A percentile compares a stretch with the other conserved stretches of the same genome.
Evolutionary conservation across 1,140 invertebrate genomes (phyloP).

Genomic region (Pogonognathellus flavescens): DNA sequence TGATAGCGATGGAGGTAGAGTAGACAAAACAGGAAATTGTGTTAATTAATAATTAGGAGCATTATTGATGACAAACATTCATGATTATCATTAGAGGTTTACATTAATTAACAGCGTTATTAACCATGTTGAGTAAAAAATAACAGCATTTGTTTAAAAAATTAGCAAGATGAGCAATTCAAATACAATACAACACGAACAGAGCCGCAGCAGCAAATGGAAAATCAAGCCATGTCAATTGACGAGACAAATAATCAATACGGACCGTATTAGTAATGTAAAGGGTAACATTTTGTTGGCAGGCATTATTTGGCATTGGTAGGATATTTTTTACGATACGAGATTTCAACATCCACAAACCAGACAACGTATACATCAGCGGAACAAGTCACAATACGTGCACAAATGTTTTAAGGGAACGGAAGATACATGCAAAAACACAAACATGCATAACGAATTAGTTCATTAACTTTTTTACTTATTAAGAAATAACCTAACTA

Average conservation of each 20-base stretch:
- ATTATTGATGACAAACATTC: not conserved
- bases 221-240: slow-evolving; percentile 22
- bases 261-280: not conserved
- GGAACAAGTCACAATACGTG: slow-evolving; percentile 27
- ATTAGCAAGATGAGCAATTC: too few relatives aligned
- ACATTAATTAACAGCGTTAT: not conserved
- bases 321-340: not conserved
- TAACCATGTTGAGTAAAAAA: not conserved
- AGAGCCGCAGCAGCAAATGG: not conserved
- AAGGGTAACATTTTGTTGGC: not conserved
- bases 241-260: not conserved
- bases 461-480: too few relatives aligned
- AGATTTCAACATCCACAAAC: not conserved
- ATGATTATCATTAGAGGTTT: not conserved
- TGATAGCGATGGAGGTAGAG: not conserved
- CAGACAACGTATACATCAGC: slow-evolving; percentile 4
- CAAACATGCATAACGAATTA: slow-evolving; percentile 21
- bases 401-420: slow-evolving; percentile 34
- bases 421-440: slow-evolving; percentile 42
- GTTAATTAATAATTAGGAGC: slow-evolving; percentile 14
- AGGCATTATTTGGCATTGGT: not conserved
- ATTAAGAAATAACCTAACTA: too few relatives aligned
- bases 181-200: not conserved
- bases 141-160: not conserved
- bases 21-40: not conserved